phyloP scores from a whole-genome alignment of 2,113 vertebrate genomes.

The Pterophyllum scalare region DNA sequence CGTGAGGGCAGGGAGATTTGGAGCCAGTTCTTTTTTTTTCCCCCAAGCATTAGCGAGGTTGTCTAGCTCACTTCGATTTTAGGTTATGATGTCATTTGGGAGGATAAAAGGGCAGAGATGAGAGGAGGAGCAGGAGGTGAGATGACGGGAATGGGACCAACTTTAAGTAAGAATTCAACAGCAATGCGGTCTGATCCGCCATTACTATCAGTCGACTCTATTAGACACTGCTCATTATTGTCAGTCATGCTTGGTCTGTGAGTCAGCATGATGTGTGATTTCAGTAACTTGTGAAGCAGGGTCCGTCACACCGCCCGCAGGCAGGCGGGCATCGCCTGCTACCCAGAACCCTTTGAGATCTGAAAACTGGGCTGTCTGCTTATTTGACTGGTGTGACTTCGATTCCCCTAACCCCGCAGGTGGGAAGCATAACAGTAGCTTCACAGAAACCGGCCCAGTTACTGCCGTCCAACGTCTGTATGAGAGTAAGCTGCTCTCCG shows the following conservation, averaged over 20 bases:
- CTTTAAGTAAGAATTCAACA: not conserved
- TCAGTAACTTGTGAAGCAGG: not conserved
- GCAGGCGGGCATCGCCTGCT: not conserved
- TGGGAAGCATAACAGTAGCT: slow-evolving; percentile 24
- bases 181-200: not conserved
- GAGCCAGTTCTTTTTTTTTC: slow-evolving; percentile 13
- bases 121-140: slow-evolving; percentile 24
- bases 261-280: slow-evolving; percentile 8
- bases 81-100: slow-evolving; percentile 49
- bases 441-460: slow-evolving; percentile 30
- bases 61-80: slow-evolving; percentile 38
- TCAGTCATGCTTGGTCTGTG: not conserved
- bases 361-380: slow-evolving; percentile 27
- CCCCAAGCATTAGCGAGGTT: not conserved
- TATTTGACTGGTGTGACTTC: slow-evolving; percentile 43
- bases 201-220: not conserved
- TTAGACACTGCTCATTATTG: not conserved
- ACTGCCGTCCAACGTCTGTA: slow-evolving; percentile 21
- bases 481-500: not conserved
- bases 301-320: not conserved
- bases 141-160: slow-evolving; percentile 2
- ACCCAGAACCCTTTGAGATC: slow-evolving; percentile 17
- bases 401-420: slow-evolving; percentile 33
- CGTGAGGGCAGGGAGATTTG: slow-evolving; percentile 32
- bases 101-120: slow-evolving; percentile 44